These are phyloP conservation scores for Drosophila santomea DNA, from an alignment of 1,140 invertebrate species.

Conservation along the genomic window DNA sequence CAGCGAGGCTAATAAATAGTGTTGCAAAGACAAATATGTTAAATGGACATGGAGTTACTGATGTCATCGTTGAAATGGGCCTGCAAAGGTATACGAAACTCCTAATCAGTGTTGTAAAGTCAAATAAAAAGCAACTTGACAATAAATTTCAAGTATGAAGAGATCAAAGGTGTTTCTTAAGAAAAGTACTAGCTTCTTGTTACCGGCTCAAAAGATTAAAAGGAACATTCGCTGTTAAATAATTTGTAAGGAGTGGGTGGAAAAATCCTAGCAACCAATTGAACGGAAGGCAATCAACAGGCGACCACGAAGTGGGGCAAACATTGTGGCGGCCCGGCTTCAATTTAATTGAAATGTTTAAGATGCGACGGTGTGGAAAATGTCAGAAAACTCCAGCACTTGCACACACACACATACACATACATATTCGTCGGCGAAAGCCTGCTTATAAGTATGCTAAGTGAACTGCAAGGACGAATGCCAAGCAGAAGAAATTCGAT, in stretches of 20 bases:
- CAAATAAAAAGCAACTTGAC: too few species aligned
- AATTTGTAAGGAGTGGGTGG: background rate
- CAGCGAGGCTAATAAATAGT: constrained; percentile 16
- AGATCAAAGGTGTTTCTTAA: background rate
- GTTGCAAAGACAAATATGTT: constrained; percentile 9
- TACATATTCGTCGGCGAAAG: background rate
- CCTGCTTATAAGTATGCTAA: constrained; percentile 23
- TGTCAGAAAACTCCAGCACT: constrained; percentile 28
- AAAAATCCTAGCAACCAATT: constrained; percentile 43
- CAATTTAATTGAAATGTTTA: constrained; percentile 73
- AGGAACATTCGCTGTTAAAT: background rate
- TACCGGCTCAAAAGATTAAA: constrained; percentile 50
- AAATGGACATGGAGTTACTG: background rate
- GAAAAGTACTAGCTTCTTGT: background rate
- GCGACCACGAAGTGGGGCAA: constrained; percentile 33
- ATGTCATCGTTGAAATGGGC: too few species aligned
- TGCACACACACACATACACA: background rate
- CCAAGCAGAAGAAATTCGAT: background rate
- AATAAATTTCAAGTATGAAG: background rate
- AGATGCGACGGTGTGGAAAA: constrained; percentile 68
- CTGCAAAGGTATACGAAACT: too few species aligned
- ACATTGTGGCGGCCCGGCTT: constrained; percentile 18
- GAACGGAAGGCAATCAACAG: constrained; percentile 59
- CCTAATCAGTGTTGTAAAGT: background rate
- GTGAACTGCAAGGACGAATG: constrained; percentile 48